These are phyloP conservation scores for Progne subis DNA, from an alignment of 2,113 vertebrate genomes.

Conservation along the genomic window DNA sequence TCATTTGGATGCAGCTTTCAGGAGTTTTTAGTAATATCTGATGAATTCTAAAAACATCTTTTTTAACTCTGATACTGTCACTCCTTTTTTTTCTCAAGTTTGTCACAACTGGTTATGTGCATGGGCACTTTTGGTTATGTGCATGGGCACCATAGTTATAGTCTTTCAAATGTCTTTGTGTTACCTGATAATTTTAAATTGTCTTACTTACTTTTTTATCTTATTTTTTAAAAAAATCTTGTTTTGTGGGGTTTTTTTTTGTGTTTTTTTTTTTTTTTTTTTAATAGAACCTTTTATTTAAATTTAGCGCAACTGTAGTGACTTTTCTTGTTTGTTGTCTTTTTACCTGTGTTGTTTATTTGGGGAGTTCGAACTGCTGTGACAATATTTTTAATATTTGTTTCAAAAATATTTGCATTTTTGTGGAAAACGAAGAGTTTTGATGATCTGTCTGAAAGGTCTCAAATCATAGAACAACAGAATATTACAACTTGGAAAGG, in stretches of 20 bases:
- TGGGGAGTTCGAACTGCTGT: neutral
- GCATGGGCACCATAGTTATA: too few relatives aligned
- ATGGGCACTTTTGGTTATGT: rapidly evolving
- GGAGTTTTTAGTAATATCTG: neutral
- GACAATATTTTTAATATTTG: neutral
- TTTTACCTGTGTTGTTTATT: neutral
- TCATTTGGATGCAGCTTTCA: neutral
- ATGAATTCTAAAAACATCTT: neutral
- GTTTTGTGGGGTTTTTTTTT: too few relatives aligned
- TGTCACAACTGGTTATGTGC: rapidly evolving
- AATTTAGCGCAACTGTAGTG: neutral
- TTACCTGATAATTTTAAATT: neutral
- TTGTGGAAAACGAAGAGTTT: neutral
- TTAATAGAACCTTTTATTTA: neutral
- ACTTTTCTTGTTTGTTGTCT: neutral
- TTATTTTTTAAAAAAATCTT: neutral
- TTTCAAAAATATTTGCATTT: neutral
- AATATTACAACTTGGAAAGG: neutral
- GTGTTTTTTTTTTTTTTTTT: neutral
- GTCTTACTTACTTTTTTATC: rapidly evolving
- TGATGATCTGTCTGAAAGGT: neutral
- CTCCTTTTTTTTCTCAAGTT: neutral
- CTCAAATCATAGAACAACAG: neutral
- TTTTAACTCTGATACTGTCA: neutral
- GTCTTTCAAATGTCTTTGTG: neutral